Percentiles rank a stretch among this genome's conserved stretches.
Evolutionary conservation across 2,113 vertebrate species (phyloP).

Genomic region (Alouatta palliata): DNA sequence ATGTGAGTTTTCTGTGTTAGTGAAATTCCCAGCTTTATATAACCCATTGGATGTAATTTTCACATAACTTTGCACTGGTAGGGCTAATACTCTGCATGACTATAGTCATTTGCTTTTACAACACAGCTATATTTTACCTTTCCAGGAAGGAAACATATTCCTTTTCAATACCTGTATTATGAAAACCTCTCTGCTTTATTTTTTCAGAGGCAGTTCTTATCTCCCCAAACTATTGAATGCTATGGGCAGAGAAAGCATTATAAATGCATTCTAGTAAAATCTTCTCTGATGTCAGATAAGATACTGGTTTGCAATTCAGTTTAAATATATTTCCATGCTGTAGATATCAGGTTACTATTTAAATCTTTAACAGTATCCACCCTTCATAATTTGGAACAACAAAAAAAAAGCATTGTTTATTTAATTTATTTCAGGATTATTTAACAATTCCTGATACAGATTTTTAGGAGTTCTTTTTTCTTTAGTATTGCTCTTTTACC

Average conservation of each 20-base stretch:
- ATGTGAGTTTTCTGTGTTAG: neutral
- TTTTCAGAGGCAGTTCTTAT: constrained; percentile 18
- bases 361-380: neutral
- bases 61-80: neutral
- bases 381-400: neutral
- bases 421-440: neutral
- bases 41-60: neutral
- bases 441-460: neutral
- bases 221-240: neutral
- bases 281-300: neutral
- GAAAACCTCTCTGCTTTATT: neutral
- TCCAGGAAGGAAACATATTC: neutral
- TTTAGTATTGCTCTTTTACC: neutral
- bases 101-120: neutral
- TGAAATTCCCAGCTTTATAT: constrained; percentile 21
- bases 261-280: constrained; percentile 10
- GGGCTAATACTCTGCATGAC: neutral
- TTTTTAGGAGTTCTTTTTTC: neutral
- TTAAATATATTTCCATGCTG: neutral
- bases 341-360: neutral
- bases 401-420: neutral
- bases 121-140: neutral
- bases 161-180: neutral
- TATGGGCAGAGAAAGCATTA: neutral
- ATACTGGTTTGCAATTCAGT: neutral